Base-by-base conservation (phyloP, 2,888 invertebrate genomes). In the Rhopalosiphum nymphaeae region DNA sequence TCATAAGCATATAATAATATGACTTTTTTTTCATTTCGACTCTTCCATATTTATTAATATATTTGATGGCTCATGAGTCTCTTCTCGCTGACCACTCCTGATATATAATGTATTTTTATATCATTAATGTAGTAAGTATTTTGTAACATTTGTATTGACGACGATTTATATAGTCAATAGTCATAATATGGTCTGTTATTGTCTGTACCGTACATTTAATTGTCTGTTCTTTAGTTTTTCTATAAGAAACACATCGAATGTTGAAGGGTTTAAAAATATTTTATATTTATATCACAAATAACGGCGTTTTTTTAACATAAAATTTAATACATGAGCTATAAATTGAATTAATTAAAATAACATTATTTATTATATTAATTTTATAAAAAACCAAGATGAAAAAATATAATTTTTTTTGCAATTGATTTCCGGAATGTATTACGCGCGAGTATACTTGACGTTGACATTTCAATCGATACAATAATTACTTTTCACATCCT, bases 351-450 rank as follows among this genome's bases (percentile, higher is more conserved):
- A 67, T 49, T 91, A 36, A 46, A 61, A 46, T 46, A n/a, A 90
- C 9, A 49, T 89, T 49, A 67, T 78, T 49, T 78, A 53, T 78
- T 78, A 49, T 0, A 86, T 91, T n/a, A 84, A 3, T 91, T 25
- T 11, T 46, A 85, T n/a, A 56, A 56, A 91, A 84, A 85, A 21
- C 10, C 11, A 56, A 44, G 44, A 1, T 13, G n/a, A 85, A 91
- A 91, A 86, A 56, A 25, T 4, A 3, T 57, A 46, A n/a, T 91
- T 91, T 86, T 49, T 26, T 86, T 87, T 29, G 87, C 26, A 67
- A 61, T 87, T 67, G 61, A 87, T 92, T 92, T 92, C 92, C 87
- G 92, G 67, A 67, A 88, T 10, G 10, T 92, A 88, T 92, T 88
- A 92, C 53, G 21, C 29, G 1, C 7, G 61, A 86, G 86, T 86